Percentiles rank a stretch among this genome's conserved stretches.
Conservation (phyloP, 2,888 invertebrate genomes). For the Tineola bisselliella region DNA sequence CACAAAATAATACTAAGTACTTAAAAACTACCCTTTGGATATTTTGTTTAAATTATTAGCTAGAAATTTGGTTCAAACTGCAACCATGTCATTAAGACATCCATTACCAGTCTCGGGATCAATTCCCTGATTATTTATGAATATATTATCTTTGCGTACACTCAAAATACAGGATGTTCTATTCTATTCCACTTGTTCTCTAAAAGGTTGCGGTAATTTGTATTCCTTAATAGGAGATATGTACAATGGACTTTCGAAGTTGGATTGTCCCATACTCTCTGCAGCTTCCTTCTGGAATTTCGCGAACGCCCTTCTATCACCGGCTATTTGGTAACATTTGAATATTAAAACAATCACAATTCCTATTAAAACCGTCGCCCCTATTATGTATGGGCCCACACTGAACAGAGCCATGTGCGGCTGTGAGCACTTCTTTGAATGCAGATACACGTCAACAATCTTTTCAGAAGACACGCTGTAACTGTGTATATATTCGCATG, state of each 20-base stretch:
- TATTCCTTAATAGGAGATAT: constrained; percentile 69
- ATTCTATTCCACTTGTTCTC: constrained; percentile 47
- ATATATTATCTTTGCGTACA: no score
- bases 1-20: no score
- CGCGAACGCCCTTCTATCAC: constrained; percentile 64
- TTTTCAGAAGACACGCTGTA: constrained; percentile 38
- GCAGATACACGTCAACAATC: constrained; percentile 39
- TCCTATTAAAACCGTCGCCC: constrained; percentile 51
- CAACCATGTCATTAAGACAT: no score
- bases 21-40: background rate
- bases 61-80: constrained; percentile 1
- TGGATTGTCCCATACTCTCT: constrained; percentile 45
- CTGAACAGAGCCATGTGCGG: constrained; percentile 16
- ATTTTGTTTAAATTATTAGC: background rate
- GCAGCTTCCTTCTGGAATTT: constrained; percentile 56
- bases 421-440: constrained; percentile 22
- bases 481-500: constrained; percentile 52
- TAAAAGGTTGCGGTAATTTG: constrained; percentile 59
- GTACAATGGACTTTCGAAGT: constrained; percentile 68
- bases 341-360: constrained; percentile 45
- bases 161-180: no score
- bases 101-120: no score
- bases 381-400: constrained; percentile 44
- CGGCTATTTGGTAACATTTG: constrained; percentile 48
- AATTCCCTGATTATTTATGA: no score